phyloP scores from a whole-genome alignment of 2,888 invertebrate species.

The Parascotia fuliginaria region DNA sequence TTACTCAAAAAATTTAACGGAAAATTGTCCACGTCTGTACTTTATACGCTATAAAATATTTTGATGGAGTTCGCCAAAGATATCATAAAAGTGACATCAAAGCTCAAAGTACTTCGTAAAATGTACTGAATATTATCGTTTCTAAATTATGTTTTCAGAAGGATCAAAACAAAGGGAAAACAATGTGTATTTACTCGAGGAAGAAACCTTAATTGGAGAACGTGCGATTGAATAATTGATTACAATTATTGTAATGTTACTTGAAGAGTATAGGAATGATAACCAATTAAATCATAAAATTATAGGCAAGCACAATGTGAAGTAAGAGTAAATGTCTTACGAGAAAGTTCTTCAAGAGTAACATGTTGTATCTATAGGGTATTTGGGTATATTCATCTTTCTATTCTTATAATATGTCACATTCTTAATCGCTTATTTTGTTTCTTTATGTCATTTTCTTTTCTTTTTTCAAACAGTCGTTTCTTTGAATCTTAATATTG shows the following conservation, averaged over 20 bases:
- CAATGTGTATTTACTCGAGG: not conserved
- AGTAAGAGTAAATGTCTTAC: too few relatives aligned
- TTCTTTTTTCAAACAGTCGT: too few relatives aligned
- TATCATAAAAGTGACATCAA: constrained; percentile 41
- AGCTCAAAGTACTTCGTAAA: constrained; percentile 23
- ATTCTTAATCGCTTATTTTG: too few relatives aligned
- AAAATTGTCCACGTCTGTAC: constrained; percentile 24
- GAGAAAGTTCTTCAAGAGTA: too few relatives aligned
- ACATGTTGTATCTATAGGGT: too few relatives aligned
- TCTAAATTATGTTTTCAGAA: constrained; percentile 19
- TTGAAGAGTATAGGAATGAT: not conserved
- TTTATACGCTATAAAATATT: constrained; percentile 42
- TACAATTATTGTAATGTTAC: not conserved
- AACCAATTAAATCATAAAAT: not conserved
- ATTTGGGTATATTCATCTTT: too few relatives aligned
- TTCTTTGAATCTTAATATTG: too few relatives aligned
- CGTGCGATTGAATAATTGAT: not conserved
- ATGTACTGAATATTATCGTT: constrained; percentile 32
- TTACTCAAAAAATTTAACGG: constrained; percentile 12
- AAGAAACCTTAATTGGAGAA: not conserved
- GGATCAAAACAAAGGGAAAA: constrained; percentile 6
- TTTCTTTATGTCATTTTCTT: too few relatives aligned
- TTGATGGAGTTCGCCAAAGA: constrained; percentile 32
- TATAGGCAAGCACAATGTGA: too few relatives aligned
- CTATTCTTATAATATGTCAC: too few relatives aligned